Conservation (phyloP, 37 sponge, comb jelly and placozoan genomes). For the Eunapius fragilis region DNA sequence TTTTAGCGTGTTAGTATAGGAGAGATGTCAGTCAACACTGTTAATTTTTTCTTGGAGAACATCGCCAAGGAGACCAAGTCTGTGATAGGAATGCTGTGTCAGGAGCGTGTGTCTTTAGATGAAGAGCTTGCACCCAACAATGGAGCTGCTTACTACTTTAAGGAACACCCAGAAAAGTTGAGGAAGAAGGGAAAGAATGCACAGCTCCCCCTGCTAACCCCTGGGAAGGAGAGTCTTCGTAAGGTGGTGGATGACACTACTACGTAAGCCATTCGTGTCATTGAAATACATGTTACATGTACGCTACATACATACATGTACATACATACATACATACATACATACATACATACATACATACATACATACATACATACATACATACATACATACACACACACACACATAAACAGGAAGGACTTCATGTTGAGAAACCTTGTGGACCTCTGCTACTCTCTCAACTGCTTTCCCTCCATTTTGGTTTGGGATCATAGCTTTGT, state of each 20-base stretch:
- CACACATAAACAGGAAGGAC: slow-evolving; percentile 43
- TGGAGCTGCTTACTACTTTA: slow-evolving; percentile 37
- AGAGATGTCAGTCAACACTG: slow-evolving; percentile 78
- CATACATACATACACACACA: no score
- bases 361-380: background rate
- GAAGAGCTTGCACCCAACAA: slow-evolving; percentile 2
- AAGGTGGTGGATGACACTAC: slow-evolving; percentile 52
- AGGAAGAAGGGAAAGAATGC: slow-evolving; percentile 46
- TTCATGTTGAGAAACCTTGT: slow-evolving; percentile 53
- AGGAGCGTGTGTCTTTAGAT: slow-evolving; percentile 33
- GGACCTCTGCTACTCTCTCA: slow-evolving; percentile 77
- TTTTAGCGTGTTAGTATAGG: slow-evolving; percentile 72
- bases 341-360: background rate
- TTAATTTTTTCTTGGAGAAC: slow-evolving; percentile 84
- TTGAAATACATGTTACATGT: background rate
- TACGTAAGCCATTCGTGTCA: slow-evolving; percentile 25
- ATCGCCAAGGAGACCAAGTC: slow-evolving; percentile 80
- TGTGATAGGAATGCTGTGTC: slow-evolving; percentile 13
- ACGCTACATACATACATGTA: background rate
- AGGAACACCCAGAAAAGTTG: slow-evolving; percentile 45
- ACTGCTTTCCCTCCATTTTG: slow-evolving; percentile 71
- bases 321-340: no score
- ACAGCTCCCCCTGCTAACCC: slow-evolving; percentile 24
- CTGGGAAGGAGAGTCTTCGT: slow-evolving; percentile 79
- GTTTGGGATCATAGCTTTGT: slow-evolving; percentile 95